A percentile compares a stretch with the other conserved stretches of the same genome.
Conservation (phyloP, 1,140 invertebrate species). For the Ceratina calcarata region DNA sequence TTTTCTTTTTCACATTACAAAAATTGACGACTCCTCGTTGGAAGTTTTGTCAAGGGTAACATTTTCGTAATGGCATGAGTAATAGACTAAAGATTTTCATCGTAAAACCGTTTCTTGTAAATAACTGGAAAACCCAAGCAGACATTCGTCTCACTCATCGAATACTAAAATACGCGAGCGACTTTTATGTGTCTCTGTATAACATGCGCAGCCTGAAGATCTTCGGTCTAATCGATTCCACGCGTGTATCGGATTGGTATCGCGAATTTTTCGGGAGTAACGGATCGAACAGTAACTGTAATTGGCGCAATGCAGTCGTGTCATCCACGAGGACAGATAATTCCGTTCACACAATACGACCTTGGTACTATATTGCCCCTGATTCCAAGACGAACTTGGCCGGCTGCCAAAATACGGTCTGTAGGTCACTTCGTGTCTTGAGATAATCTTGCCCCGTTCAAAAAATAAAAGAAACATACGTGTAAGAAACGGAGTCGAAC, state of each 20-base stretch:
- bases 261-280: conserved; percentile 10
- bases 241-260: neutral
- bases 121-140: too few species aligned
- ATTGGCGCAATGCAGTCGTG: conserved; percentile 76
- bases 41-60: too few species aligned
- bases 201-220: too few species aligned
- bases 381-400: conserved; percentile 78
- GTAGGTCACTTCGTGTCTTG: conserved; percentile 72
- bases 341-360: conserved; percentile 75
- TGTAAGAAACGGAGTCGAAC: neutral
- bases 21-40: too few species aligned
- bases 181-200: too few species aligned
- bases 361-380: conserved; percentile 74
- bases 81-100: too few species aligned
- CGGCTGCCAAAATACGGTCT: conserved; percentile 72
- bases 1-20: too few species aligned
- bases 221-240: neutral
- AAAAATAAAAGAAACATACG: conserved; percentile 39
- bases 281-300: conserved; percentile 65
- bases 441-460: conserved; percentile 59
- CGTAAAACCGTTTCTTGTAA: too few species aligned
- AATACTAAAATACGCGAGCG: too few species aligned
- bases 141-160: too few species aligned
- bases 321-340: conserved; percentile 75
- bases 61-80: too few species aligned